Base-by-base conservation (phyloP, 35 echinoderm and acorn worm species). In the Chiridota heheva region DNA sequence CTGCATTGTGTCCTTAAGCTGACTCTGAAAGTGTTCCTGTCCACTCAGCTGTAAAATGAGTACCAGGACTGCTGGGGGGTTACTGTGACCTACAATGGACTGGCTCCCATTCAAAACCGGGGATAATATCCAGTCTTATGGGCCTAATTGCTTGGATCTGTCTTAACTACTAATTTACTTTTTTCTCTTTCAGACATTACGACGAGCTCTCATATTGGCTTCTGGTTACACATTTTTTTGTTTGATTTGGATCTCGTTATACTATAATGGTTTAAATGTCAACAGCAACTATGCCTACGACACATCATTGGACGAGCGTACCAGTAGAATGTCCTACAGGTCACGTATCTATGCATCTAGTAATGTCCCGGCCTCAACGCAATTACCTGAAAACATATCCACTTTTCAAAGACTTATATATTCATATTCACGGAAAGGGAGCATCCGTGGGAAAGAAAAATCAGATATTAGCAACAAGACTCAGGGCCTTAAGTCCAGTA, bases 171-270 rank as follows among this genome's bases (percentile, higher is more conserved):
- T n/a, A n/a, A n/a, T n/a, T n/a, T n/a, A n/a, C n/a, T n/a, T n/a
- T 78, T 78, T 62, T n/a, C 36, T 43, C 47, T 42, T 1, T 8
- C 75, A 78, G 75, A 78, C 75, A 40, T 40, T 78, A 43, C 58
- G 62, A n/a, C 75, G 75, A 42, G 75, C 51, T 60, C 35, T 78
- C 3, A 29, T 78, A 42, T 42, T 78, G 35, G 75, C 75, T 18
- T 78, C 62, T 43, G 58, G 75, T 57, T 78, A 78, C n/a, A 78
- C 75, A 27, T 58, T 78, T 42, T 36, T 78, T 20, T 78, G 75
- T 42, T 57, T 78, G 8, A 37, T 78, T 17, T 78, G 62, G 42
- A 38, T 78, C 2, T 60, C 51, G 35, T 37, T 78, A 12, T 58
- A 62, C 34, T 78, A 78, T 42, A 78, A 34, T 7, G 51, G 62